Evolutionary conservation across 1,140 invertebrate genomes (phyloP).

Genomic region (Psilanteris sp.): DNA sequence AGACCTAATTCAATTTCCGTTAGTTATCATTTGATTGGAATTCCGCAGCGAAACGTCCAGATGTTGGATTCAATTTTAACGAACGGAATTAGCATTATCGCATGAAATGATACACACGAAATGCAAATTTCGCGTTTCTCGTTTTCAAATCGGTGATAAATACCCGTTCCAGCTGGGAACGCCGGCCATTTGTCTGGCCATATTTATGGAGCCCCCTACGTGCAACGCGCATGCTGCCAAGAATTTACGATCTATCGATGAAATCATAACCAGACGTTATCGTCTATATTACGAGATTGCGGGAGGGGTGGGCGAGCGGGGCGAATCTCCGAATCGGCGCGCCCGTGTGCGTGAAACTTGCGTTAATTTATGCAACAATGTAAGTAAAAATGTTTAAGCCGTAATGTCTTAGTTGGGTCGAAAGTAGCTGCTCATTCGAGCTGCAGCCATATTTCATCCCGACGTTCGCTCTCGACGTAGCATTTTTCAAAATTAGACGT

Average conservation of each 20-base stretch:
- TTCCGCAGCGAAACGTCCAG: slow-evolving; percentile 34
- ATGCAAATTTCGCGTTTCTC: slow-evolving; percentile 58
- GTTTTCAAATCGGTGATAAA: slow-evolving; percentile 57
- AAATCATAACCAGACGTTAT: slow-evolving; percentile 60
- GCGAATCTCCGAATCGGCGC: slow-evolving; percentile 1
- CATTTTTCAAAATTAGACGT: slow-evolving; percentile 63
- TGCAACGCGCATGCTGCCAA: slow-evolving; percentile 57
- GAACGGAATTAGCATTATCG: slow-evolving; percentile 55
- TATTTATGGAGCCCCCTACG: slow-evolving; percentile 60
- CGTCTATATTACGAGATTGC: slow-evolving; percentile 39
- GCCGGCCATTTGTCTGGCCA: slow-evolving; percentile 47
- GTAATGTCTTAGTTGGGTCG: slow-evolving; percentile 44
- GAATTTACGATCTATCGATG: slow-evolving; percentile 60
- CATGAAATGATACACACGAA: slow-evolving; percentile 50
- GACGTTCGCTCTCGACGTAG: slow-evolving; percentile 20
- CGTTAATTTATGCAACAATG: slow-evolving; percentile 55
- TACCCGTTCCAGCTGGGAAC: slow-evolving; percentile 45
- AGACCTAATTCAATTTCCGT: slow-evolving; percentile 37
- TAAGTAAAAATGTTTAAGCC: slow-evolving; percentile 32
- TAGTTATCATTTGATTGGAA: slow-evolving; percentile 45
- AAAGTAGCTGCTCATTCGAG: slow-evolving; percentile 14
- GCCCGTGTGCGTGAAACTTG: slow-evolving; percentile 41
- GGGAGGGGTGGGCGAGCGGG: slow-evolving; percentile 6
- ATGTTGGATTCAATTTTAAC: slow-evolving; percentile 52
- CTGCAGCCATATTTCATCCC: slow-evolving; percentile 39